These are phyloP conservation scores for Calidris pygmaea DNA, from an alignment of 2,113 vertebrate species.

Conservation along the genomic window DNA sequence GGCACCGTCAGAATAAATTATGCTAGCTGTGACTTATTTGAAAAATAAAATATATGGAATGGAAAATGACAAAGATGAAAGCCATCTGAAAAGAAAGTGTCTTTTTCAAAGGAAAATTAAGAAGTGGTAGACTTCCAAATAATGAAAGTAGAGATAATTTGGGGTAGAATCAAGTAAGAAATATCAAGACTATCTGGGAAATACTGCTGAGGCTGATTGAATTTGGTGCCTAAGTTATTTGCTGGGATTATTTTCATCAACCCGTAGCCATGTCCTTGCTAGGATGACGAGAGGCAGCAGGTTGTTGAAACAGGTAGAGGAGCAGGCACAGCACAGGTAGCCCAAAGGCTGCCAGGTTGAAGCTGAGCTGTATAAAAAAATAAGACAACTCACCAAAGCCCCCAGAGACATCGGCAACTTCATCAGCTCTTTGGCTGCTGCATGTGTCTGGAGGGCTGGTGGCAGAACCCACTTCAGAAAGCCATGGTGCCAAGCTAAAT, in stretches of 20 bases:
- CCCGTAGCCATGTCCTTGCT: not conserved
- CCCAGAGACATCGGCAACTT: not conserved
- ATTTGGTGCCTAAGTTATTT: not conserved
- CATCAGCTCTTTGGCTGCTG: not conserved
- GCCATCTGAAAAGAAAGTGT: not conserved
- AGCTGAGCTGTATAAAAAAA: not conserved
- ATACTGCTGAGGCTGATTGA: not conserved
- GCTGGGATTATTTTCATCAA: not conserved
- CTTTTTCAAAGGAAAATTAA: not conserved
- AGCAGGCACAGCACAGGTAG: not conserved
- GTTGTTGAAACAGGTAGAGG: not conserved
- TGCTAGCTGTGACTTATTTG: not conserved
- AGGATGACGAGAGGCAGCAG: not conserved
- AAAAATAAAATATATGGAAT: not conserved
- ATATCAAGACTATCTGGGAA: not conserved
- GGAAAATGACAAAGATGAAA: not conserved
- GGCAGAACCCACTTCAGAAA: not conserved
- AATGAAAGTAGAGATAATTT: not conserved
- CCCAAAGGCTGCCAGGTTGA: not conserved
- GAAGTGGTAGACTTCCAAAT: not conserved
- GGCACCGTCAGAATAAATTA: not conserved
- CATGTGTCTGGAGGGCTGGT: not conserved
- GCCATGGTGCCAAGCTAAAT: not conserved
- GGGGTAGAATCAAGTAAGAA: not conserved
- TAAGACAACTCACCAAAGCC: not conserved